Base-by-base conservation (phyloP, 2,113 vertebrate species). In the Bubo scandiacus region DNA sequence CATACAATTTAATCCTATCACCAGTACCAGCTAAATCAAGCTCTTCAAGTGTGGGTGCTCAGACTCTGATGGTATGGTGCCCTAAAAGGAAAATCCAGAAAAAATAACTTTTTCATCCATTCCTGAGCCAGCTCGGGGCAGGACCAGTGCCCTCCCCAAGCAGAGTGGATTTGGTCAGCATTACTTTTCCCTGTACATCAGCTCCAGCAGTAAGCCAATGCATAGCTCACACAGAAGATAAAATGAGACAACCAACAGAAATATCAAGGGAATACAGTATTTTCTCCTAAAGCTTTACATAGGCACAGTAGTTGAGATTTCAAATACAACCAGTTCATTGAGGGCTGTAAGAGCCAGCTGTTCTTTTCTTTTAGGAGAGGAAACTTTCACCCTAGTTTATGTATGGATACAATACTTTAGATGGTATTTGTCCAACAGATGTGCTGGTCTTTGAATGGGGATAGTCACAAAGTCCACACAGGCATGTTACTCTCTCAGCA, bases 1-100 rank as follows among this genome's bases (percentile, higher is more conserved):
- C 2, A 0, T 26, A 3, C 0, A 2, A 4, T 58, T 84, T 38
- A 9, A 38, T 47, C 17, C 55, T 21, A 3, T 29, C 3, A 2
- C 20, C 11, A 29, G 38, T 9, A 8, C 29, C 36, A 62, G 21
- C 12, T 34, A 78, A 51, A 6, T 20, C 18, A 34, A 49, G 5
- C 8, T 21, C 29, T n/a, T 49, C 8, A 29, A 23, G 9, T 27
- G 18, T 23, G n/a, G 9, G 19, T 45, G 10, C 52, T 49, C 7
- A 6, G 15, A 38, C 43, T 8, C 9, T 45, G 87, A 23, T 12
- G 4, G 4, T 57, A 25, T 29, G 12, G 19, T 47, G 57, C 5
- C 27, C 27, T 74, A 25, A 75, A 74, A 54, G 15, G 38, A 43
- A 52, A 90, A 83, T 51, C 7, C 14, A 57, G 36, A 63, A 47